Conservation (phyloP, 2,888 invertebrate species). For the Caenorhabditis uteleia region DNA sequence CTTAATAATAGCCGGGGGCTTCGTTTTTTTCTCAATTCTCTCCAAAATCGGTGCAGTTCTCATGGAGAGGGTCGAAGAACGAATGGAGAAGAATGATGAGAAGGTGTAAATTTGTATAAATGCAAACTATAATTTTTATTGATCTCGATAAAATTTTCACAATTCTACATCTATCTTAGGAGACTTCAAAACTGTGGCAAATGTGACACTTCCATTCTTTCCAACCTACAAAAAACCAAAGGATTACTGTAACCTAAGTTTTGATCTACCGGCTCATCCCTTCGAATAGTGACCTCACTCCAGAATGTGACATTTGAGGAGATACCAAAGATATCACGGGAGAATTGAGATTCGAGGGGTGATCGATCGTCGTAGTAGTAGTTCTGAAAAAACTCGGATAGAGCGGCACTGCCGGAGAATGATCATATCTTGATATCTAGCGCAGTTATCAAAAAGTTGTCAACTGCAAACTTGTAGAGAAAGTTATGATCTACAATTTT, state of each 20-base stretch:
- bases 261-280: constrained; percentile 13
- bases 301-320: constrained; percentile 24
- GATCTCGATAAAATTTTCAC: too few relatives aligned
- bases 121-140: too few relatives aligned
- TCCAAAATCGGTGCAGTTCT: constrained; percentile 43
- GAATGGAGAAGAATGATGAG: constrained; percentile 28
- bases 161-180: neutral
- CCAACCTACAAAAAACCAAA: too few relatives aligned
- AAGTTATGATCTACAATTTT: too few relatives aligned
- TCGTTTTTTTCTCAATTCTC: constrained; percentile 46
- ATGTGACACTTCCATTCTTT: constrained; percentile 10
- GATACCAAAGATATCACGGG: constrained; percentile 21
- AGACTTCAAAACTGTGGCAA: constrained; percentile 25
- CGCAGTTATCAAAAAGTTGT: too few relatives aligned
- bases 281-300: constrained; percentile 25
- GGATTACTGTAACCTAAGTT: too few relatives aligned
- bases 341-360: constrained; percentile 25
- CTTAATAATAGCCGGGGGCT: constrained; percentile 38
- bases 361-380: constrained; percentile 37
- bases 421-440: too few relatives aligned
- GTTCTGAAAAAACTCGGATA: constrained; percentile 10
- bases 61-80: constrained; percentile 34
- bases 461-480: too few relatives aligned
- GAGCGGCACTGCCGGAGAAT: too few relatives aligned
- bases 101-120: too few relatives aligned